A percentile compares a stretch with the other conserved stretches of the same genome.
Evolutionary conservation across 2,888 invertebrate genomes (phyloP).

Genomic region (Nysson spinosus): DNA sequence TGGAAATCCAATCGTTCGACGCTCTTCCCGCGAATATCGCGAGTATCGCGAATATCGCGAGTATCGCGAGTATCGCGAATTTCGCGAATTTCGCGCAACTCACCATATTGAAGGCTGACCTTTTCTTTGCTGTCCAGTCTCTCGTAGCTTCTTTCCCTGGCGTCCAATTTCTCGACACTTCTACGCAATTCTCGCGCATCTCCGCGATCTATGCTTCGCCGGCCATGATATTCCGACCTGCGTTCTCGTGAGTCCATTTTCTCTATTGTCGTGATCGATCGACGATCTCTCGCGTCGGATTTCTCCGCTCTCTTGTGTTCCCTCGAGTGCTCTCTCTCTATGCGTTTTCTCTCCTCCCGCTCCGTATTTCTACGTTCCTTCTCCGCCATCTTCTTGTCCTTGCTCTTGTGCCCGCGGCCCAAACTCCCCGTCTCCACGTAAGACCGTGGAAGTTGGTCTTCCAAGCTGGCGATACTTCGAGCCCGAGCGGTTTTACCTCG

Average conservation of each 20-base stretch:
- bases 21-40: constrained; percentile 66
- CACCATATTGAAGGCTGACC: constrained; percentile 43
- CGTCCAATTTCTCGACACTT: constrained; percentile 70
- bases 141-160: constrained; percentile 63
- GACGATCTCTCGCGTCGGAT: constrained; percentile 61
- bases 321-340: constrained; percentile 65
- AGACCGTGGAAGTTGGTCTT: constrained; percentile 62
- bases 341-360: constrained; percentile 67
- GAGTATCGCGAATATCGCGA: no score
- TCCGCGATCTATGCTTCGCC: constrained; percentile 57
- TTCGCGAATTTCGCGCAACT: constrained; percentile 56
- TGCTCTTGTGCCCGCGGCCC: constrained; percentile 63
- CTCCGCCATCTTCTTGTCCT: constrained; percentile 66
- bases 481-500: constrained; percentile 65
- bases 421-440: constrained; percentile 73
- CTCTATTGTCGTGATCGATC: constrained; percentile 66
- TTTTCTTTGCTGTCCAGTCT: constrained; percentile 58
- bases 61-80: no score
- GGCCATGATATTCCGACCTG: constrained; percentile 46
- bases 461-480: constrained; percentile 72
- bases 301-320: constrained; percentile 51
- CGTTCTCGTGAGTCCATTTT: constrained; percentile 64
- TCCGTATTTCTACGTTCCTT: constrained; percentile 65
- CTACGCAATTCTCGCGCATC: constrained; percentile 67
- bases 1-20: constrained; percentile 67